Conservation (phyloP, 2,888 invertebrate species). For the Lysandra coridon region DNA sequence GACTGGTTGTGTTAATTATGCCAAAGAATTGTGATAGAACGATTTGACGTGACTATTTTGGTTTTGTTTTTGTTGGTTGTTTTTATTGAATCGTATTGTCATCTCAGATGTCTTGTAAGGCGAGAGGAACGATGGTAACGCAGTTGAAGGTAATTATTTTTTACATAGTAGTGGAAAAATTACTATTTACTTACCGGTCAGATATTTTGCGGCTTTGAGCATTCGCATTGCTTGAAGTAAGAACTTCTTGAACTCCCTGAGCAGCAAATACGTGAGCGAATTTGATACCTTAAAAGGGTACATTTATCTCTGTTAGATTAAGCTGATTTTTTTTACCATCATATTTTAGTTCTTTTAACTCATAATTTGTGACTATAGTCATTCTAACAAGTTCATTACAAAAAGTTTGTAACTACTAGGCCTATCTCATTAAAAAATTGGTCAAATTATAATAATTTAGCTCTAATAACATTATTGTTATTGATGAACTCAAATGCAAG, state of each 20-base stretch:
- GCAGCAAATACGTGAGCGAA: no score
- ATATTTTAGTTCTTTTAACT: not conserved
- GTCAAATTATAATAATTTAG: not conserved
- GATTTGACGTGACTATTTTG: conserved; percentile 58
- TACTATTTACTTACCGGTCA: not conserved
- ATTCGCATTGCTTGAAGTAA: not conserved
- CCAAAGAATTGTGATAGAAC: conserved; percentile 73
- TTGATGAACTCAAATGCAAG: not conserved
- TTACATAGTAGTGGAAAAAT: not conserved
- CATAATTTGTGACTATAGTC: not conserved
- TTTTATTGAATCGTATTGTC: conserved; percentile 51
- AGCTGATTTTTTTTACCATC: not conserved
- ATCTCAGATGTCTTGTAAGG: conserved; percentile 68
- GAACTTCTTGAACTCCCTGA: not conserved
- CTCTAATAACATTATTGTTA: no score
- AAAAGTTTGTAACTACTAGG: not conserved
- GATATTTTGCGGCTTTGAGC: not conserved
- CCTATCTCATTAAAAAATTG: not conserved
- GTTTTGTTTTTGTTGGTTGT: conserved; percentile 53
- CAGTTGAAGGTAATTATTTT: conserved; percentile 63
- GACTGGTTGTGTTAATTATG: conserved; percentile 59
- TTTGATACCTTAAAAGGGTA: not conserved
- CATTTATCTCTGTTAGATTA: not conserved
- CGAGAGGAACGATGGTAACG: conserved; percentile 75
- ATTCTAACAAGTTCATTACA: not conserved